Conservation (phyloP, 2,113 vertebrate genomes). For the Sphaerodactylus townsendi region DNA sequence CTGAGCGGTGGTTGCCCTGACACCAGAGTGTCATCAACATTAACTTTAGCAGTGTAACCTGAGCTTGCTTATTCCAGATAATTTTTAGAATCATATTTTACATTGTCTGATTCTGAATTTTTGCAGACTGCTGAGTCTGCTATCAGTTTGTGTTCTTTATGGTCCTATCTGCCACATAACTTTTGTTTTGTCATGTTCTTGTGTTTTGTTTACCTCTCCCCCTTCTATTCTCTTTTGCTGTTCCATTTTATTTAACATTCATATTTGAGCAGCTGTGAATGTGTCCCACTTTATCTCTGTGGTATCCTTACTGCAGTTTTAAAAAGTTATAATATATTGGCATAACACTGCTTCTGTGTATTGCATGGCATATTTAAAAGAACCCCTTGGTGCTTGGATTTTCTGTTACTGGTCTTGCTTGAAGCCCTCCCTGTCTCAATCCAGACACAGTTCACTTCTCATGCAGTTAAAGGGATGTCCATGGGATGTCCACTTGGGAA, state of each 20-base stretch:
- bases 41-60: background rate
- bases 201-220: background rate
- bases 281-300: background rate
- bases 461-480: background rate
- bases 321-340: background rate
- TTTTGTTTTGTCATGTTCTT: background rate
- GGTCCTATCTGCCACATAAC: background rate
- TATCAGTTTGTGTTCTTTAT: background rate
- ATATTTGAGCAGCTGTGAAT: background rate
- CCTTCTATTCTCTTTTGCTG: background rate
- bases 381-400: too few relatives aligned
- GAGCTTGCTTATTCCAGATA: conserved; percentile 15
- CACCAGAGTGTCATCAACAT: background rate
- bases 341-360: background rate
- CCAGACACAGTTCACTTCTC: background rate
- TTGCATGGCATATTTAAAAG: background rate
- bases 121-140: background rate
- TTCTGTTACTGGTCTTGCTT: background rate
- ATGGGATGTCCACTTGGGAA: background rate
- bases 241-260: background rate
- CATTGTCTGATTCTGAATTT: background rate
- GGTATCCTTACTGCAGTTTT: background rate
- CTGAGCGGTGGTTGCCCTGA: conserved; percentile 26
- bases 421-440: background rate
- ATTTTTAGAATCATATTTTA: conserved; percentile 15